These are phyloP conservation scores for Mustela erminea DNA, from an alignment of 2,797 vertebrate genomes.

Conservation along the genomic window DNA sequence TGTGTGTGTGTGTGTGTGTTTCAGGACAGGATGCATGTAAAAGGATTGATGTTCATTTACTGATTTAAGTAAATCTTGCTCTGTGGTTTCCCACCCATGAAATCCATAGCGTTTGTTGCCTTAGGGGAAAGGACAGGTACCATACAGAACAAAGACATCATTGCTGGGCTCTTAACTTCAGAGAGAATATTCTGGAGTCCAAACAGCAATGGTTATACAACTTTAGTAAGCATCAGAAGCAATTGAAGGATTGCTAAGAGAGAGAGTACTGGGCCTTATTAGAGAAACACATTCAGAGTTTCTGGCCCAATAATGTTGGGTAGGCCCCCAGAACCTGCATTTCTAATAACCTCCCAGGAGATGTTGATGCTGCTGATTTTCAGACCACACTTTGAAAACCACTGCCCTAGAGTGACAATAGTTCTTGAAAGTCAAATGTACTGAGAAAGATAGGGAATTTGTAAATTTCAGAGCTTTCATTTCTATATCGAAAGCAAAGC, in stretches of 20 bases:
- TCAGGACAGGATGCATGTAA: not conserved
- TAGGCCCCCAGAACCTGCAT: not conserved
- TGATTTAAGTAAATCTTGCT: not conserved
- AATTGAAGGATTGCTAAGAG: not conserved
- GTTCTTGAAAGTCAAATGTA: not conserved
- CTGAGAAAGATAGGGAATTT: not conserved
- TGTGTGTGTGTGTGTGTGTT: too few relatives aligned
- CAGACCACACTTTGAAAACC: not conserved
- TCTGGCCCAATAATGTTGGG: not conserved
- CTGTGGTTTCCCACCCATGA: not conserved
- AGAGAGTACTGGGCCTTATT: not conserved
- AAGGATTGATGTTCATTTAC: not conserved
- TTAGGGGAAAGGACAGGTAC: not conserved
- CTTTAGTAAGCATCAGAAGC: not conserved
- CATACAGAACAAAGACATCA: not conserved
- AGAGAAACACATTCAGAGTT: not conserved
- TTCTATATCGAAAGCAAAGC: not conserved
- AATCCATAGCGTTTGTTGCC: not conserved
- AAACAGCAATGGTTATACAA: not conserved
- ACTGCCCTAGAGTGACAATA: not conserved
- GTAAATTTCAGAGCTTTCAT: not conserved
- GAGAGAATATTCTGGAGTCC: not conserved
- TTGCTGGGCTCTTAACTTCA: not conserved
- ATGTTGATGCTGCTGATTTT: not conserved
- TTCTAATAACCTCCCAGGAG: not conserved